phyloP scores from a whole-genome alignment of 2,113 vertebrate genomes.

The Copsychus sechellarum region DNA sequence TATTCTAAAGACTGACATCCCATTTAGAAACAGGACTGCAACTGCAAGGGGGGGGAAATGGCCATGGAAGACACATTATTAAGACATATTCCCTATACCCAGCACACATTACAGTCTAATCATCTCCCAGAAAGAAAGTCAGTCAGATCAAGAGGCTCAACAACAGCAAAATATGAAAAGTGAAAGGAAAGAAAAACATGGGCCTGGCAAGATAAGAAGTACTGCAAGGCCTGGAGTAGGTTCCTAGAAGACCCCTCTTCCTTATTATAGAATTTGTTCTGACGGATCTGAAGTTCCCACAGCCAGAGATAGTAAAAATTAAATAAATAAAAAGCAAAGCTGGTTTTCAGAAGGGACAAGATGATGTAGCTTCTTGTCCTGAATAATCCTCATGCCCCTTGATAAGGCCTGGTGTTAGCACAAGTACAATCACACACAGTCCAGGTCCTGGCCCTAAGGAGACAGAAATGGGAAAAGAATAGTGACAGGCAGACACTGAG shows the following conservation, averaged over 20 bases:
- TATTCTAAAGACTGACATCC: not conserved
- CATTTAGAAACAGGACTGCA: not conserved
- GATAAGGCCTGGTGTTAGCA: conserved; percentile 49
- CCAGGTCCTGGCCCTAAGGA: conserved; percentile 67
- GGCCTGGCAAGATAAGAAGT: not conserved
- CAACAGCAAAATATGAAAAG: conserved; percentile 11
- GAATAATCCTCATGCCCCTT: conserved; percentile 32
- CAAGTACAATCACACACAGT: conserved; percentile 33
- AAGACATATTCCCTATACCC: not conserved
- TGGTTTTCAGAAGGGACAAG: conserved; percentile 49
- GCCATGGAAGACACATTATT: not conserved
- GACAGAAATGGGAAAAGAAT: conserved; percentile 66
- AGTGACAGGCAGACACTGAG: conserved; percentile 45
- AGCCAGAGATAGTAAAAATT: not conserved
- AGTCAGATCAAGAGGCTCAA: not conserved
- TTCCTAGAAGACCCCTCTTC: not conserved
- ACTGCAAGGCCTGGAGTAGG: not conserved
- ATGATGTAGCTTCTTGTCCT: conserved; percentile 40
- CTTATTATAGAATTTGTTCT: not conserved
- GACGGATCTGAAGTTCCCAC: not conserved
- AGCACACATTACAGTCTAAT: not conserved
- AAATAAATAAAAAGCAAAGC: conserved; percentile 52
- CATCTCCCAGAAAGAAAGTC: not conserved
- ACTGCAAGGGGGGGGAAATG: not conserved
- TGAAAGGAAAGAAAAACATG: not conserved